Evolutionary conservation across 2,113 vertebrate genomes (phyloP), one percentile per base, ranked within the genome.

Genomic region (Calyptommatus sinebrachiatus): DNA sequence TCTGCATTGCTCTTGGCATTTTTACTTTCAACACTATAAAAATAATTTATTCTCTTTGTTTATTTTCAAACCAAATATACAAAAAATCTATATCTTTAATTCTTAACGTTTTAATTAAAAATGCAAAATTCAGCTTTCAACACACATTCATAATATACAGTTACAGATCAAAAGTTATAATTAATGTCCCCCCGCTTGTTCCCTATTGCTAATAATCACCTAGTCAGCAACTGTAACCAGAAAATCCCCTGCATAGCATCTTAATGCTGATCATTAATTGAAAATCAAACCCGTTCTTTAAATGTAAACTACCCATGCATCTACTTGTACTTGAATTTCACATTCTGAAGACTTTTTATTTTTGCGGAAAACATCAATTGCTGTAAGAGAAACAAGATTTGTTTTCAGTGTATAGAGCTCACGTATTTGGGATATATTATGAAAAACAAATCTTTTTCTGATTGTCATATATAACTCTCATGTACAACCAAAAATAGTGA

Each of bases 171-270:
- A 77, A 89, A 92, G 71, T 45, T 83, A 83, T 80, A 91, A 89
- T 92, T 90, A 91, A 92, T 48, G 70, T 84, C 86, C 82, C 77
- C 77, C 70, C 35, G n/a, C 35, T 41, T 83, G 89, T 78, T 85
- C 88, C 45, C 81, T 88, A 89, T 87, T 84, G 14, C 83, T 89
- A 90, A 88, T 90, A 91, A 89, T 90, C 86, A 88, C 77, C 73
- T 78, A 87, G 76, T 87, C 82, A 88, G 81, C 77, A 86, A 84
- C 78, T 68, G 75, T 53, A 83, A 86, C 69, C 0, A 29, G 57
- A 5, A 1, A 90, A 79, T 85, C 71, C 73, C 35, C 71, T 76
- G 26, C 66, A 91, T 86, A 5, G 79, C 68, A 79, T 26, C 45
- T 67, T 76, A 90, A 72, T 60, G 83, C 84, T 83, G 69, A n/a